Conservation (phyloP, 2,888 invertebrate genomes). For the Hirtodrosophila cameraria region DNA sequence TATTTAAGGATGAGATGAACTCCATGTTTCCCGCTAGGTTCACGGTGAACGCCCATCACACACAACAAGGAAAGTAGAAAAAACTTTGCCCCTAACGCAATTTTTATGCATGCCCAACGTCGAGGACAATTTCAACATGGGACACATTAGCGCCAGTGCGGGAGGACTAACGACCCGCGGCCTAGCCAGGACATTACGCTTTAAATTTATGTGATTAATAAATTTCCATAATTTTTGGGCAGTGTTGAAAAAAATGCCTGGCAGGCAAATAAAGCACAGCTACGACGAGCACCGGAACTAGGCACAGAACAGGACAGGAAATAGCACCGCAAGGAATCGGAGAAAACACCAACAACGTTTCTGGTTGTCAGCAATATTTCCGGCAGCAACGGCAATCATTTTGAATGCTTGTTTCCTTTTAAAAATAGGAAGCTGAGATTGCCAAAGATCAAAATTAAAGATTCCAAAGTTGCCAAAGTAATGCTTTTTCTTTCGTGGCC, state of each 20-base stretch:
- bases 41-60: not conserved
- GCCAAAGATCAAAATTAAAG: constrained; percentile 73
- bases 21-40: not conserved
- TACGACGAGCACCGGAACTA: constrained; percentile 39
- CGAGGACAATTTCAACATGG: constrained; percentile 65
- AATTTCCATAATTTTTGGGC: constrained; percentile 76
- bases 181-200: constrained; percentile 69
- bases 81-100: constrained; percentile 65
- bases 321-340: constrained; percentile 44
- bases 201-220: constrained; percentile 81
- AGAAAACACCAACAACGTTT: constrained; percentile 27
- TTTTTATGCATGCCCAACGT: constrained; percentile 66
- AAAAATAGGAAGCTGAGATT: constrained; percentile 57
- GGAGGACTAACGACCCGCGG: constrained; percentile 58
- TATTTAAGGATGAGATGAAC: constrained; percentile 62
- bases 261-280: constrained; percentile 52
- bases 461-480: constrained; percentile 32
- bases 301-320: constrained; percentile 29
- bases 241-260: constrained; percentile 41
- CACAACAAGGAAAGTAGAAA: constrained; percentile 17
- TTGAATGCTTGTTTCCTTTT: constrained; percentile 22
- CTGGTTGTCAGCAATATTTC: constrained; percentile 50
- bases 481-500: too few relatives aligned
- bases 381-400: constrained; percentile 33
- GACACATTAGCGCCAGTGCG: constrained; percentile 69